phyloP scores from a whole-genome alignment of 2,113 vertebrate genomes.

The Cynoglossus semilaevis region DNA sequence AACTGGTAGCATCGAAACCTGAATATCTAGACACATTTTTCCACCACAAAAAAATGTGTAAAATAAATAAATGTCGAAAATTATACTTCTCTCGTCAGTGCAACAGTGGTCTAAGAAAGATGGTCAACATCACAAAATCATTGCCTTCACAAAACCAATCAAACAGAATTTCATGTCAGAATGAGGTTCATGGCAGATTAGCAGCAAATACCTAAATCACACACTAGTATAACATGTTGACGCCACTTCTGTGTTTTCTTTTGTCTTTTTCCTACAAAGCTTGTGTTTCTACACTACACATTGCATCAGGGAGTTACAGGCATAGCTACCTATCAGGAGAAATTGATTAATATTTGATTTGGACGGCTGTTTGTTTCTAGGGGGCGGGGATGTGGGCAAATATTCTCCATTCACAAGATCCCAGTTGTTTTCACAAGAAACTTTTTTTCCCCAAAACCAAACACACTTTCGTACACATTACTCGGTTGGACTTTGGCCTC shows the following conservation, averaged over 20 bases:
- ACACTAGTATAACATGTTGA: slow-evolving; percentile 39
- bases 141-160: slow-evolving; percentile 22
- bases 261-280: slow-evolving; percentile 41
- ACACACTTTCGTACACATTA: not conserved
- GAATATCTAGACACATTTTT: slow-evolving; percentile 14
- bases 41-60: slow-evolving; percentile 14
- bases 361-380: slow-evolving; percentile 18
- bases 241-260: slow-evolving; percentile 23
- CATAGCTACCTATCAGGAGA: slow-evolving; percentile 45
- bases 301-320: slow-evolving; percentile 49
- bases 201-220: slow-evolving; percentile 58
- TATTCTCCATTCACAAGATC: slow-evolving; percentile 13
- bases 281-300: slow-evolving; percentile 55
- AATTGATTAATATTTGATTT: slow-evolving; percentile 27
- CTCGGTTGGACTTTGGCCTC: slow-evolving; percentile 22
- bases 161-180: slow-evolving; percentile 25
- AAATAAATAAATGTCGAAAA: slow-evolving; percentile 3
- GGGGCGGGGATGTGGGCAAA: slow-evolving; percentile 16
- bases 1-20: slow-evolving; percentile 28
- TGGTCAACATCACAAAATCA: slow-evolving; percentile 16
- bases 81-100: slow-evolving; percentile 61
- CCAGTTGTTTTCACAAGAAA: slow-evolving; percentile 6
- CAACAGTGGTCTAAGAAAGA: slow-evolving; percentile 61
- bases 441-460: not conserved
- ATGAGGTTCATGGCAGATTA: slow-evolving; percentile 48